Conservation (phyloP, 2,113 vertebrate species). For the Calyptommatus sinebrachiatus region DNA sequence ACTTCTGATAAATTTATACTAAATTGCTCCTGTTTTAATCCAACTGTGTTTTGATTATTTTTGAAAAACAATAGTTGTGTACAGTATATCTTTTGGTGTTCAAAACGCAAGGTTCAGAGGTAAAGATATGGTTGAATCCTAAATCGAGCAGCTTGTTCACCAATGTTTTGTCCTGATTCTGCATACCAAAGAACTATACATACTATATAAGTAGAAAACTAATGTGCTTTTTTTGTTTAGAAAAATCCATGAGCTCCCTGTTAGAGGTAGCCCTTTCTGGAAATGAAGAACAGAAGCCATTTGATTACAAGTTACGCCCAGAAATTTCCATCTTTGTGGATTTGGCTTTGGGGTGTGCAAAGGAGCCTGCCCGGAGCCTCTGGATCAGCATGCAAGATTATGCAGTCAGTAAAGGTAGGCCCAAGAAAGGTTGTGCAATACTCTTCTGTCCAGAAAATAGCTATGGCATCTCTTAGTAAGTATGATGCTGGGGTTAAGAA, state of each 20-base stretch:
- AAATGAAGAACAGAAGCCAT: slow-evolving; percentile 96
- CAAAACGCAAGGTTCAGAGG: no score
- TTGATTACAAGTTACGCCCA: slow-evolving; percentile 86
- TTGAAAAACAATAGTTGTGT: no score
- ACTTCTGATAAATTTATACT: no score
- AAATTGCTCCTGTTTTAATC: background rate
- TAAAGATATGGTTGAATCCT: background rate
- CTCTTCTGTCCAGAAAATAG: background rate
- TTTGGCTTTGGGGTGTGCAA: slow-evolving; percentile 89
- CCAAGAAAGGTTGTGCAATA: background rate
- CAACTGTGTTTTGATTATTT: background rate
- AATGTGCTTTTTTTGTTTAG: slow-evolving; percentile 62
- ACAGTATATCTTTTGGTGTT: no score
- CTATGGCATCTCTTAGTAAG: no score
- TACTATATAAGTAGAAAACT: slow-evolving; percentile 21
- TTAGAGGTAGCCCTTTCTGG: slow-evolving; percentile 91
- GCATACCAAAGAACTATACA: background rate
- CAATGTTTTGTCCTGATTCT: background rate
- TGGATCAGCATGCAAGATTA: slow-evolving; percentile 98
- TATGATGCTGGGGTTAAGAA: no score
- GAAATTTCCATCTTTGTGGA: slow-evolving; percentile 87
- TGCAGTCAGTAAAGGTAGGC: slow-evolving; percentile 91
- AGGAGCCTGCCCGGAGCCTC: slow-evolving; percentile 91
- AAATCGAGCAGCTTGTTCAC: background rate
- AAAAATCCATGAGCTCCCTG: slow-evolving; percentile 89